Conservation (phyloP, 1,140 invertebrate genomes). For the Camponotus vicinus region DNA sequence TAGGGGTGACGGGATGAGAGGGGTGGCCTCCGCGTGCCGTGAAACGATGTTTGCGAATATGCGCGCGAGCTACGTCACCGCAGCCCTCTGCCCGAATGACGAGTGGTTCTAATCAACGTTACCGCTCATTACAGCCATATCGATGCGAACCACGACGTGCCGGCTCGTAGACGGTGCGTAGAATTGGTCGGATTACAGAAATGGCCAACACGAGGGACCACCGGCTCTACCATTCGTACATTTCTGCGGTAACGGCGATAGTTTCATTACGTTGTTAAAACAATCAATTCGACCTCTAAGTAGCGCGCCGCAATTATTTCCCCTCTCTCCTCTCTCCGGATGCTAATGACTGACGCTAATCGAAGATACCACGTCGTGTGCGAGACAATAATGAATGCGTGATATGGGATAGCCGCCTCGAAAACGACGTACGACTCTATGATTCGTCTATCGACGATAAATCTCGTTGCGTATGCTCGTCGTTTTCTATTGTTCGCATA, state of each 20-base stretch:
- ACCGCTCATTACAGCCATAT: constrained; percentile 68
- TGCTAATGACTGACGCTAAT: constrained; percentile 55
- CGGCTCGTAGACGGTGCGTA: constrained; percentile 48
- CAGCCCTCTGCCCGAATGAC: constrained; percentile 74
- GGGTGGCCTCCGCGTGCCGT: neutral
- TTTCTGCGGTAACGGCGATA: constrained; percentile 73
- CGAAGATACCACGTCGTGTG: constrained; percentile 1
- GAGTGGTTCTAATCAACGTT: constrained; percentile 80
- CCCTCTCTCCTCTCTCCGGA: constrained; percentile 15
- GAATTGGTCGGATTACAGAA: constrained; percentile 58
- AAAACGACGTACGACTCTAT: neutral
- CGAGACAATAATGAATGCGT: neutral
- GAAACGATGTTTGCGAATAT: constrained; percentile 65
- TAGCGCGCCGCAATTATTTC: constrained; percentile 56
- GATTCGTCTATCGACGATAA: neutral
- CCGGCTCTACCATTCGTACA: constrained; percentile 25
- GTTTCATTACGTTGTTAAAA: constrained; percentile 79
- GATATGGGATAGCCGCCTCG: neutral
- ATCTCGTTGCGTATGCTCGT: neutral
- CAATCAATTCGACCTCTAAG: constrained; percentile 66
- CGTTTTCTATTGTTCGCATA: neutral
- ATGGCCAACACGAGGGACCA: neutral
- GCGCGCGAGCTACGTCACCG: constrained; percentile 68
- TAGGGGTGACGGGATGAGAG: neutral
- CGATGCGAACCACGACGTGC: constrained; percentile 57